Conservation (phyloP, 2,113 vertebrate genomes). For the Petaurus breviceps region DNA sequence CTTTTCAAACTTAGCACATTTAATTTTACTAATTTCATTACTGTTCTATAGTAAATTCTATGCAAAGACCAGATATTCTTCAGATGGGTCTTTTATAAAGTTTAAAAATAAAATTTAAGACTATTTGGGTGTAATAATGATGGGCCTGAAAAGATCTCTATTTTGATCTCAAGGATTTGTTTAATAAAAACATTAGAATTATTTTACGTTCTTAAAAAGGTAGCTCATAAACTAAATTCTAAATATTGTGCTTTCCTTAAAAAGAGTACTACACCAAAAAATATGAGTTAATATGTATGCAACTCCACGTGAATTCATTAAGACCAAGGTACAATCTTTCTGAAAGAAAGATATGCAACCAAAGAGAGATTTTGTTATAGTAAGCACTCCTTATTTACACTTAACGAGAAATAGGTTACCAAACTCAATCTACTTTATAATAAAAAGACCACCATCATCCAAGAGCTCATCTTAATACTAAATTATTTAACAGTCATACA, state of each 20-base stretch:
- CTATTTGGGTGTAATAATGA: slow-evolving; percentile 40
- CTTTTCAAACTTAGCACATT: slow-evolving; percentile 51
- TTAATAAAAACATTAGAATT: slow-evolving; percentile 46
- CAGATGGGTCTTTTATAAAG: slow-evolving; percentile 37
- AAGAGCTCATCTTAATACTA: slow-evolving; percentile 55
- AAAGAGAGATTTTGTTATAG: neutral
- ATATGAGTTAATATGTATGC: slow-evolving; percentile 40
- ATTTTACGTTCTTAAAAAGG: slow-evolving; percentile 28
- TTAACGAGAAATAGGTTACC: slow-evolving; percentile 14
- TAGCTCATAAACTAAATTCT: slow-evolving; percentile 50
- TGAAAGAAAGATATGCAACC: slow-evolving; percentile 42
- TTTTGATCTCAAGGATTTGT: slow-evolving; percentile 28
- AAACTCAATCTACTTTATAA: slow-evolving; percentile 66
- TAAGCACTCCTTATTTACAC: slow-evolving; percentile 5
- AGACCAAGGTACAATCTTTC: slow-evolving; percentile 49
- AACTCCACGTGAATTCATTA: slow-evolving; percentile 36
- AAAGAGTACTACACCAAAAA: slow-evolving; percentile 4
- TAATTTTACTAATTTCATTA: slow-evolving; percentile 47
- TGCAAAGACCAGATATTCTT: slow-evolving; percentile 9
- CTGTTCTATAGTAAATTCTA: neutral
- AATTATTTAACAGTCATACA: slow-evolving; percentile 57
- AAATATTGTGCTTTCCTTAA: slow-evolving; percentile 45
- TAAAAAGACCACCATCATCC: slow-evolving; percentile 54
- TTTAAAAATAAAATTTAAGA: slow-evolving; percentile 32
- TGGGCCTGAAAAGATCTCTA: slow-evolving; percentile 29